Evolutionary conservation across 2,888 invertebrate species (phyloP).

Genomic region (Chalcis sispes): DNA sequence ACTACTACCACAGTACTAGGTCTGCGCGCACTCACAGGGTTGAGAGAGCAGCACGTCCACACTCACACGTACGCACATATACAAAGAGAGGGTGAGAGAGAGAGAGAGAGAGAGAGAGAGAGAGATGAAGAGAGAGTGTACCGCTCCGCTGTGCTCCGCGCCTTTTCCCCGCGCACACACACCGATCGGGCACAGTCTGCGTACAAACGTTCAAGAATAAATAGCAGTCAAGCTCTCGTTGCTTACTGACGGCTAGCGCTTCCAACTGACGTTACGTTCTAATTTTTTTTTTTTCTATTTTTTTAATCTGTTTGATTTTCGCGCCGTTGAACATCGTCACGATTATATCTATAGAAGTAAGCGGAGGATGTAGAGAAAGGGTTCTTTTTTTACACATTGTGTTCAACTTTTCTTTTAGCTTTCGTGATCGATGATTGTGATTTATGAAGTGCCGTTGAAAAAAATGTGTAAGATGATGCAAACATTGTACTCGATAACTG

Average conservation of each 20-base stretch:
- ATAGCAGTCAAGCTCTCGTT: constrained; percentile 6
- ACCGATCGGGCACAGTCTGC: constrained; percentile 29
- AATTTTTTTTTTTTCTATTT: no score
- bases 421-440: no score
- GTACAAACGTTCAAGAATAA: constrained; percentile 42
- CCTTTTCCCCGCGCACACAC: constrained; percentile 21
- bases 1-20: constrained; percentile 8
- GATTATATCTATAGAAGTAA: no score
- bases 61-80: not conserved
- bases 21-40: constrained; percentile 30
- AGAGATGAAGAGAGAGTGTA: constrained; percentile 35
- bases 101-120: no score
- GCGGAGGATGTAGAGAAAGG: no score
- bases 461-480: constrained; percentile 23
- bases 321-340: no score
- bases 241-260: not conserved
- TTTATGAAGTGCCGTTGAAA: not conserved
- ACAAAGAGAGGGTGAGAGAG: no score
- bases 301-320: no score
- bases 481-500: not conserved
- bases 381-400: no score
- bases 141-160: constrained; percentile 13
- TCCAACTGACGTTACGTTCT: not conserved
- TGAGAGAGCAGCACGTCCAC: not conserved
- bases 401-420: no score